Evolutionary conservation across 2,797 vertebrate species (phyloP), one percentile per base, ranked within the genome.

Genomic region (Cyprinella venusta): DNA sequence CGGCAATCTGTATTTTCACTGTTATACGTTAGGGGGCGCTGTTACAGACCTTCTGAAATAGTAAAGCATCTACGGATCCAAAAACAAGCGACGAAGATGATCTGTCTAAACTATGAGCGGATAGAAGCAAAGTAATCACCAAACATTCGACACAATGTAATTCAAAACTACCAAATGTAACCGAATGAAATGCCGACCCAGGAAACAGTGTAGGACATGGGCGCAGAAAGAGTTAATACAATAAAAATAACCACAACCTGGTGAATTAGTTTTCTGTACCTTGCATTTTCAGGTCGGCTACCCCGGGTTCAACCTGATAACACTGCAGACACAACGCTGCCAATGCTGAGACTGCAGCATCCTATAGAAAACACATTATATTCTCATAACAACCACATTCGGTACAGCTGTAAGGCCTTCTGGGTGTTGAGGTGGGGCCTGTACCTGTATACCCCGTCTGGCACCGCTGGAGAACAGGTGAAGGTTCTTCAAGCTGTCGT

Each of bases 401-500:
- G 70, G 15, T 71, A 50, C 9, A 64, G 13, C 18, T 38, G 30
- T 30, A 38, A 19, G 24, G 40, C 2, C 30, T 63, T 30, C 18
- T 26, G 30, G 26, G 56, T 64, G 18, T 48, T 33, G 7, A 19
- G 4, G n/a, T n/a, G 5, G 9, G 33, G 76, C 56, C 15, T 64
- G 10, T 89, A 98, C 98, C 95, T 97, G 95, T 80, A 97, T 87
- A 75, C 86, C 89, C 9, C 96, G 94, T 80, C 93, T 94, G 24
- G 91, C 91, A 12, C 87, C 33, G 5, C 91, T 93, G 15, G 96
- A 97, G 78, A 95, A 63, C 3, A 95, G 93, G 78, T 96, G 92
- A 59, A 98, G 95, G 26, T 84, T 95, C 84, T 94, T 94, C 6
- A 99, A 90, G 83, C 94, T 96, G 93, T 99, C 97, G 0, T 97